Conservation (phyloP, 2,888 invertebrate genomes). For the Eilema depressum region DNA sequence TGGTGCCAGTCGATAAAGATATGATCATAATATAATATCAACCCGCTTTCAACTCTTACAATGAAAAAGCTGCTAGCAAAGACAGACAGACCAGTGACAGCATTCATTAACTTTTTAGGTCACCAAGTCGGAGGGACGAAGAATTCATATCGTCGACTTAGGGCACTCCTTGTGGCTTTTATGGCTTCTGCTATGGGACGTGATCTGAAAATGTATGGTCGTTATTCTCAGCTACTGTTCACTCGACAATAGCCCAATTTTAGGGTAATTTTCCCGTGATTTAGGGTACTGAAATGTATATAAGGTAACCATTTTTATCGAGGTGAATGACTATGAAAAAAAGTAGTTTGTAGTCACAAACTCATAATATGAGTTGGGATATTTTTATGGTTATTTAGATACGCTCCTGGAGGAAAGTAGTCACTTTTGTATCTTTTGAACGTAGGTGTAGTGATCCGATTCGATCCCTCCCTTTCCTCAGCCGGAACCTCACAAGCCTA, state of each 20-base stretch:
- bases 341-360: background rate
- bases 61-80: slow-evolving; percentile 6
- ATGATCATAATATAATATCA: background rate
- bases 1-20: background rate
- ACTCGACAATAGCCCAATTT: slow-evolving; percentile 7
- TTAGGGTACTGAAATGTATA: slow-evolving; percentile 1
- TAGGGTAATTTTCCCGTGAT: background rate
- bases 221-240: slow-evolving; percentile 56
- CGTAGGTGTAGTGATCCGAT: background rate
- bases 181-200: slow-evolving; percentile 43
- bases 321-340: background rate
- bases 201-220: slow-evolving; percentile 64
- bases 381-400: background rate
- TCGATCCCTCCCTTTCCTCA: no score
- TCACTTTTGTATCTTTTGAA: background rate
- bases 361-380: background rate
- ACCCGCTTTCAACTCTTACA: background rate
- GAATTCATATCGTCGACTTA: slow-evolving; percentile 58
- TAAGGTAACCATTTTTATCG: background rate
- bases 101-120: slow-evolving; percentile 45
- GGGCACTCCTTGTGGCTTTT: slow-evolving; percentile 35
- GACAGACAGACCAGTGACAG: slow-evolving; percentile 24
- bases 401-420: no score
- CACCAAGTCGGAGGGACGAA: slow-evolving; percentile 30
- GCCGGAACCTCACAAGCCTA: background rate